Percentiles rank a stretch among this genome's conserved stretches.
Evolutionary conservation across 1,140 invertebrate species (phyloP).

Genomic region (Elymnias hypermnestra): DNA sequence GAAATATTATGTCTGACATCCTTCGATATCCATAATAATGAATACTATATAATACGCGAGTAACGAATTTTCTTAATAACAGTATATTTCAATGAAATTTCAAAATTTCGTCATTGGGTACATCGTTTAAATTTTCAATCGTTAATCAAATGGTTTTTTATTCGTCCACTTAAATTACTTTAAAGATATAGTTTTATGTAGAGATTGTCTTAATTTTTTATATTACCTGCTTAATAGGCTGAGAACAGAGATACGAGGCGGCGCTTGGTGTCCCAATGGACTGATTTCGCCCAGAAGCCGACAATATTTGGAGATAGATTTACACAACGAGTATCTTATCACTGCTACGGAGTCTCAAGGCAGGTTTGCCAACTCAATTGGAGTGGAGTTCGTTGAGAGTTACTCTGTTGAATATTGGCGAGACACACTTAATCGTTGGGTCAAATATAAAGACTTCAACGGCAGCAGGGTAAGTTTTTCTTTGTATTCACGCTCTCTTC

Average conservation of each 20-base stretch:
- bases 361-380: slow-evolving; percentile 95
- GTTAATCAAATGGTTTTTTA: too few relatives aligned
- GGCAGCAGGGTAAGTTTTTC: slow-evolving; percentile 81
- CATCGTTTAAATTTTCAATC: too few relatives aligned
- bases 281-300: slow-evolving; percentile 84
- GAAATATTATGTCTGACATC: too few relatives aligned
- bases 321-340: slow-evolving; percentile 86
- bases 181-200: too few relatives aligned
- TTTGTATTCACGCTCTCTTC: slow-evolving; percentile 4
- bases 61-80: too few relatives aligned
- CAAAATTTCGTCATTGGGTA: too few relatives aligned
- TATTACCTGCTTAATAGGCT: slow-evolving; percentile 78
- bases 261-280: slow-evolving; percentile 94
- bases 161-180: too few relatives aligned
- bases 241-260: slow-evolving; percentile 90
- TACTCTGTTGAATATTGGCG: slow-evolving; percentile 93
- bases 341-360: slow-evolving; percentile 94
- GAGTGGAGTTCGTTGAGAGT: slow-evolving; percentile 90
- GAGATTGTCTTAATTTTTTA: too few relatives aligned
- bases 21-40: too few relatives aligned
- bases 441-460: slow-evolving; percentile 85
- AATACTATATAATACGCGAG: too few relatives aligned
- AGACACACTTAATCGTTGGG: slow-evolving; percentile 82
- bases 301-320: slow-evolving; percentile 92
- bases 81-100: too few relatives aligned